Conservation (phyloP, 1,140 invertebrate genomes). For the Acromyrmex echinatior region DNA sequence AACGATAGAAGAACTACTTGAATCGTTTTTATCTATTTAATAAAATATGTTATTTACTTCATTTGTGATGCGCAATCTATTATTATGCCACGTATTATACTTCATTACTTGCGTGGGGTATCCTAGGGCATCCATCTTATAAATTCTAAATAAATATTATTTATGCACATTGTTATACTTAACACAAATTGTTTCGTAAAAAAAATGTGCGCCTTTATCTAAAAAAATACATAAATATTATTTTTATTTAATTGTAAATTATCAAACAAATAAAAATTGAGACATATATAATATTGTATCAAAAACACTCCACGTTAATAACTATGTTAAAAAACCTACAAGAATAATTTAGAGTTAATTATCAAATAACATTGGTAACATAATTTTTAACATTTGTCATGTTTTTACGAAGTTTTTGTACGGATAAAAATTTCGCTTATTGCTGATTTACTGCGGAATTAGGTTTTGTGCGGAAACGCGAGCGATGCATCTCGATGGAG, state of each 20-base stretch:
- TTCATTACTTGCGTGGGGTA: too few relatives aligned
- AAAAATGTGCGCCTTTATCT: too few relatives aligned
- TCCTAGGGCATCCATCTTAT: too few relatives aligned
- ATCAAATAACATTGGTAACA: not conserved
- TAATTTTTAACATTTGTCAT: not conserved
- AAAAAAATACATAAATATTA: too few relatives aligned
- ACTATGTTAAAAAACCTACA: too few relatives aligned
- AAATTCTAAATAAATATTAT: too few relatives aligned
- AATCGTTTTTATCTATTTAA: not conserved
- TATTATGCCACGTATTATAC: not conserved
- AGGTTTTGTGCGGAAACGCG: not conserved
- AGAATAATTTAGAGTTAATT: not conserved
- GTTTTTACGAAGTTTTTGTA: not conserved
- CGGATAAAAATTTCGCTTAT: not conserved
- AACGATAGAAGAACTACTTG: not conserved
- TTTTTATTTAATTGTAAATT: too few relatives aligned
- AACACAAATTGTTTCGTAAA: too few relatives aligned
- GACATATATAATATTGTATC: too few relatives aligned
- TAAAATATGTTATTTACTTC: slow-evolving; percentile 1
- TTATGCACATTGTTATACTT: too few relatives aligned
- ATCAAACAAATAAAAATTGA: too few relatives aligned
- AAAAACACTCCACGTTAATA: too few relatives aligned
- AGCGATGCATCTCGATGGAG: not conserved
- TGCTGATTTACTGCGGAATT: not conserved
- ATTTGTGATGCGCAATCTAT: not conserved